Evolutionary conservation across 2,797 vertebrate species (phyloP).

Genomic region (Trematomus bernacchii): DNA sequence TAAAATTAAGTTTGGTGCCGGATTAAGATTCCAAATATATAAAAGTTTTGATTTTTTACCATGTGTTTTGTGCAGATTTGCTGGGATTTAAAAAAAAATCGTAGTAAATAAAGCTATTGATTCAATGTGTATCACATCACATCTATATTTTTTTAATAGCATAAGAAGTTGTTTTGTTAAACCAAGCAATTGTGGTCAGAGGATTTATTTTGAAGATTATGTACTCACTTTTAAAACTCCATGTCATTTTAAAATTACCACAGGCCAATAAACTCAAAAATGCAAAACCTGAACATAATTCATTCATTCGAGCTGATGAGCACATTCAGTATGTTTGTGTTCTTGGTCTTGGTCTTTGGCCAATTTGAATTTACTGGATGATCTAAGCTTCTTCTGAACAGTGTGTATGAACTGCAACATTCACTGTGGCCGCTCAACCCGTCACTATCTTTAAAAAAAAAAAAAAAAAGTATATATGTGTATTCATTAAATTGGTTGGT

Average conservation of each 20-base stretch:
- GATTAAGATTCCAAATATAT: constrained; percentile 1
- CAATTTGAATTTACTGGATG: neutral
- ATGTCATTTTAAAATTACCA: too few relatives aligned
- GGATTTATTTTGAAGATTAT: too few relatives aligned
- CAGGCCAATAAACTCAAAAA: neutral
- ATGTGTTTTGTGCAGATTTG: neutral
- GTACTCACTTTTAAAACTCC: too few relatives aligned
- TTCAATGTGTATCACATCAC: constrained; percentile 19
- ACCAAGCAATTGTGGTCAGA: neutral
- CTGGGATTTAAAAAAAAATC: neutral
- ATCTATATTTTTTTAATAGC: neutral
- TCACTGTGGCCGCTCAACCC: neutral
- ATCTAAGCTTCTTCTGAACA: neutral
- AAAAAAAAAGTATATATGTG: neutral
- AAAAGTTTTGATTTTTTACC: neutral
- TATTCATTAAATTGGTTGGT: neutral
- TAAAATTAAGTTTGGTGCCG: constrained; percentile 1
- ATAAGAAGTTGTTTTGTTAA: neutral
- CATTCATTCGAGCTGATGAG: constrained; percentile 2
- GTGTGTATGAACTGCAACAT: too few relatives aligned
- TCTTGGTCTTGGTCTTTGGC: neutral
- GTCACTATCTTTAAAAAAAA: neutral
- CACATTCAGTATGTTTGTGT: neutral
- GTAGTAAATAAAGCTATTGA: neutral
- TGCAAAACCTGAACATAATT: neutral